Evolutionary conservation across 2,888 invertebrate genomes (phyloP).

Genomic region (Luperina nickerlii): DNA sequence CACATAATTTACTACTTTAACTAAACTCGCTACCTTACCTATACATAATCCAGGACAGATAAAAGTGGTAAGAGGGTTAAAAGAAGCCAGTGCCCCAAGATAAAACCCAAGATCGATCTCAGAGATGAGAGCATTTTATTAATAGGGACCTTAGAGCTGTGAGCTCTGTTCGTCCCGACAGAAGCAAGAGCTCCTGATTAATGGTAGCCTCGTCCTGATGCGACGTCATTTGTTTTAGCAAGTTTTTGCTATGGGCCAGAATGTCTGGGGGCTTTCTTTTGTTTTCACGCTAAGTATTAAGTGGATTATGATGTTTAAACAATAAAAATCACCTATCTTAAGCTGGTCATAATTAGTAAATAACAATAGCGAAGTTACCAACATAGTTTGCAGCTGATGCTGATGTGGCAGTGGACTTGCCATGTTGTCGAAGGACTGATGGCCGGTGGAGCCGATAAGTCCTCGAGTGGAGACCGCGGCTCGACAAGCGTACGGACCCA

Average conservation of each 20-base stretch:
- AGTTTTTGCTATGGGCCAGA: slow-evolving; percentile 18
- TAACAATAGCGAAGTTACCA: no score
- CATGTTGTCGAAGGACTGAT: no score
- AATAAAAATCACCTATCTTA: not conserved
- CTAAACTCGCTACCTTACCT: not conserved
- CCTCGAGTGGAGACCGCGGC: no score
- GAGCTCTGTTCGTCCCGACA: slow-evolving; percentile 39
- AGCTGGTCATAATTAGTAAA: no score
- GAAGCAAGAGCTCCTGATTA: slow-evolving; percentile 48
- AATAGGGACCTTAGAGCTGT: slow-evolving; percentile 5
- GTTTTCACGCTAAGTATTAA: not conserved
- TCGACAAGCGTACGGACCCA: no score
- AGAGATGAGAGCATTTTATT: slow-evolving; percentile 23
- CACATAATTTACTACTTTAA: not conserved
- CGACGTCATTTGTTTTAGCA: slow-evolving; percentile 39
- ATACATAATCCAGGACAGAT: not conserved
- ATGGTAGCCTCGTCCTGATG: slow-evolving; percentile 13
- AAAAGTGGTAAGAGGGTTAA: not conserved
- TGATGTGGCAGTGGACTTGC: no score
- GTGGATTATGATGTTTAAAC: not conserved
- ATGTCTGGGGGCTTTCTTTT: not conserved
- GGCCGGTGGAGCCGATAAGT: no score
- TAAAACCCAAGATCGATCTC: slow-evolving; percentile 12
- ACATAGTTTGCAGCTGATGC: no score
- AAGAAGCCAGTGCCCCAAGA: not conserved